Evolutionary conservation across 2,888 invertebrate genomes (phyloP).

Genomic region (Lathronympha strigana): DNA sequence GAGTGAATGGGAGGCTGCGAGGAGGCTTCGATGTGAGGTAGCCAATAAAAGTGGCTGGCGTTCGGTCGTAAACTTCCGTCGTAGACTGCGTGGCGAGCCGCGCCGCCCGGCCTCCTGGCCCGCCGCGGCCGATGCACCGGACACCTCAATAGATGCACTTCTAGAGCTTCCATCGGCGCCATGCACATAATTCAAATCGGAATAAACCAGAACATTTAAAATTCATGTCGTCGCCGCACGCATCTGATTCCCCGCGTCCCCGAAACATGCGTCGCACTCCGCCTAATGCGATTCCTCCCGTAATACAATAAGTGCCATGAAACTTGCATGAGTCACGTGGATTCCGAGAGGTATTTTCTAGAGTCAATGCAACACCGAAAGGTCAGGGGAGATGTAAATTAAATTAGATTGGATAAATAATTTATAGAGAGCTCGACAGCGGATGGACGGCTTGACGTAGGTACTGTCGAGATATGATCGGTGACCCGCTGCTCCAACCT

Average conservation of each 20-base stretch:
- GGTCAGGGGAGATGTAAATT: conserved; percentile 79
- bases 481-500: conserved; percentile 76
- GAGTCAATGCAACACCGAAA: conserved; percentile 67
- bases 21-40: conserved; percentile 81
- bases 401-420: conserved; percentile 82
- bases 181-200: conserved; percentile 53
- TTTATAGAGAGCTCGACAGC: conserved; percentile 73
- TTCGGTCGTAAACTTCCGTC: conserved; percentile 76
- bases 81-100: conserved; percentile 83
- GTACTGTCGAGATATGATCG: conserved; percentile 74
- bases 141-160: neutral
- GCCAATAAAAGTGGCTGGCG: conserved; percentile 82
- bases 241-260: conserved; percentile 19
- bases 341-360: conserved; percentile 59
- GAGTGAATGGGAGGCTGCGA: conserved; percentile 82
- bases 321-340: conserved; percentile 67
- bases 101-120: conserved; percentile 47
- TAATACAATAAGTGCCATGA: conserved; percentile 67
- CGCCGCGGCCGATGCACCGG: conserved; percentile 4
- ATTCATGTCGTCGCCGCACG: conserved; percentile 43
- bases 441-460: conserved; percentile 79
- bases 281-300: conserved; percentile 61
- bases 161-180: conserved; percentile 10
- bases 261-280: conserved; percentile 26
- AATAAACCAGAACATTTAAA: conserved; percentile 51